Base-by-base conservation (phyloP, 2,113 vertebrate genomes). In the Herpailurus yagouaroundi region DNA sequence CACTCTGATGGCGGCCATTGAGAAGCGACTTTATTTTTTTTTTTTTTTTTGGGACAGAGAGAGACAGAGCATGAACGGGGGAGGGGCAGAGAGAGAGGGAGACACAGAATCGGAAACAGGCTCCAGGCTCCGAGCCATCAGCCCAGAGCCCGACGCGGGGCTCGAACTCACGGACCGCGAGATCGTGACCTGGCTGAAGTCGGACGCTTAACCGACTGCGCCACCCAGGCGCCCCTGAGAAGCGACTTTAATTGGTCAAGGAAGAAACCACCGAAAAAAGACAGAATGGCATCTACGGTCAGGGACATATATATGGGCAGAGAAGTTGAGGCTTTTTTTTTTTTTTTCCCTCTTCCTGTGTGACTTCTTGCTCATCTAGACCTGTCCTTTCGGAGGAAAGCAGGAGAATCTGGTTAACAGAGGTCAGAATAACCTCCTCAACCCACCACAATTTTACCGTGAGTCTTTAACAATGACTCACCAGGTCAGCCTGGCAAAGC, bases 221-320 rank as follows among this genome's bases (percentile, higher is more conserved):
- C n/a, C n/a, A n/a, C n/a, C n/a, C n/a, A n/a, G n/a, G n/a, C n/a
- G n/a, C n/a, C n/a, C n/a, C n/a, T 45, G 7, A 89, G 19, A 63
- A 23, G 29, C 36, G 64, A 76, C 64, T 68, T 79, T 19, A 33
- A 89, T 11, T 1, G 2, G 10, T 6, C 21, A 19, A n/a, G 27
- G 36, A 33, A 55, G 11, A 55, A 79, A 36, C 2, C 18, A 45
- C 7, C 64, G 50, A 38, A 68, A 68, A 55, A n/a, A 4, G 9
- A 9, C 31, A 52, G 25, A 86, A 38, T 0, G 7, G 48, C n/a
- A 45, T 31, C 31, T 48, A 60, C 77, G 36, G 52, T 25, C 73
- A 64, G 0, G 5, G 38, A 1, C 7, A 38, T 11, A 7, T 0
- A 36, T 3, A 19, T 68, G 38, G 6, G 7, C 23, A 18, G 45